phyloP scores from a whole-genome alignment of 2,797 vertebrate species.

The Oryzias sinensis region DNA sequence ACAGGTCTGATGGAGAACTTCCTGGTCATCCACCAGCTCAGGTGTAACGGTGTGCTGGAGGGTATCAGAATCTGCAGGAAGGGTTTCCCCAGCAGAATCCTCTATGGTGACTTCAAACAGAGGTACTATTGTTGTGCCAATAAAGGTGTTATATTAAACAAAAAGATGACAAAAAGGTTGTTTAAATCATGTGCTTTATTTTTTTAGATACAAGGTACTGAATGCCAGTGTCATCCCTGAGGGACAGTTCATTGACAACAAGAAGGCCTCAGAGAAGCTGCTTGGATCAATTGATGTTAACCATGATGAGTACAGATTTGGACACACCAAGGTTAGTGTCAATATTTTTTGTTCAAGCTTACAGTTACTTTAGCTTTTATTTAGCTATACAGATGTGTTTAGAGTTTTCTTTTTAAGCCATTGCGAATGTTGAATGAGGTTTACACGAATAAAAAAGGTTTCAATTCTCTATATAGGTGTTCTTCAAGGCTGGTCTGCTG shows the following conservation, averaged over 20 bases:
- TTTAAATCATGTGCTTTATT: background rate
- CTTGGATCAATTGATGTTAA: conserved; percentile 85
- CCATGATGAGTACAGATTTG: conserved; percentile 83
- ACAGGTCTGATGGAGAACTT: conserved; percentile 88
- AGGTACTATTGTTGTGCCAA: background rate
- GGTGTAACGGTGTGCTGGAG: conserved; percentile 89
- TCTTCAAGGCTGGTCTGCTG: conserved; percentile 87
- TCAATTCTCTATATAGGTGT: conserved; percentile 69
- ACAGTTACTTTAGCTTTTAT: background rate
- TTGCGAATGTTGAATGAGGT: too few species aligned
- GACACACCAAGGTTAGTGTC: background rate
- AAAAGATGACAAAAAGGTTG: conserved; percentile 13
- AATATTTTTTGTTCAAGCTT: background rate
- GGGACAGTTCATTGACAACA: conserved; percentile 89
- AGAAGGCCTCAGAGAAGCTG: conserved; percentile 88
- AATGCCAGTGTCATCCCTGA: conserved; percentile 90
- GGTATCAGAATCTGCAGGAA: conserved; percentile 88
- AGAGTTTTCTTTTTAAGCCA: too few species aligned
- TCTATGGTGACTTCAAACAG: conserved; percentile 84
- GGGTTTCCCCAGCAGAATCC: conserved; percentile 86
- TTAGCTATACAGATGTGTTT: too few species aligned
- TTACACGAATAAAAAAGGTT: too few species aligned
- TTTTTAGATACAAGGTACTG: conserved; percentile 55
- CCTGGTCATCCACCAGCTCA: conserved; percentile 88
- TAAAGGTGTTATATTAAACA: conserved; percentile 9